phyloP scores from a whole-genome alignment of 37 sponge, comb jelly and placozoan genomes.

The Dysidea cf. avara region DNA sequence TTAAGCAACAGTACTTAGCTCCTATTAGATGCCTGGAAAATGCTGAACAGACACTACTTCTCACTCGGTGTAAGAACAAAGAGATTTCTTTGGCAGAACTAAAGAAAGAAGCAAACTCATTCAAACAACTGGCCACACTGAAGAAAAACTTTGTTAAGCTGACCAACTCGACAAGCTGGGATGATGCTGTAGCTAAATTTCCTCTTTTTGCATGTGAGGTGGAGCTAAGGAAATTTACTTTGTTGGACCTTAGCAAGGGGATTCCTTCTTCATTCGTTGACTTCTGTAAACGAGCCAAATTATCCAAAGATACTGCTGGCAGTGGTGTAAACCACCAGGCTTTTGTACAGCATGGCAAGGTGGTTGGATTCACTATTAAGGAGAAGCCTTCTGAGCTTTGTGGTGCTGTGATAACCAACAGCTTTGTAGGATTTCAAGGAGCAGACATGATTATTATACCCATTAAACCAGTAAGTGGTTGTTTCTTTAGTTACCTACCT shows the following conservation, averaged over 20 bases:
- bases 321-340: not conserved
- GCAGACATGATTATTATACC: no score
- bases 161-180: constrained; percentile 20
- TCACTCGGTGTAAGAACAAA: not conserved
- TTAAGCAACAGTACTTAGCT: no score
- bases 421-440: not conserved
- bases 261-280: constrained; percentile 1
- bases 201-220: constrained; percentile 11
- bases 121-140: not conserved
- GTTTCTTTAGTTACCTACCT: no score
- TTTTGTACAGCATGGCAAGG: not conserved
- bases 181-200: constrained; percentile 14
- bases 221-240: not conserved
- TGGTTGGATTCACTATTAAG: not conserved
- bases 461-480: no score
- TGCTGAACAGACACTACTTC: no score
- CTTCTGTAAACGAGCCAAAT: constrained; percentile 22
- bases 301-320: not conserved
- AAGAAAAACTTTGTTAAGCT: constrained; percentile 1
- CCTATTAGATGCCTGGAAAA: no score
- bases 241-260: constrained; percentile 8
- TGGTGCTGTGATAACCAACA: not conserved
- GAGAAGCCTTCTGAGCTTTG: not conserved
- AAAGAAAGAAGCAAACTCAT: not conserved
- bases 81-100: constrained; percentile 13